Conservation (phyloP, 2,888 invertebrate species). For the Lasioglossum pauxillum region DNA sequence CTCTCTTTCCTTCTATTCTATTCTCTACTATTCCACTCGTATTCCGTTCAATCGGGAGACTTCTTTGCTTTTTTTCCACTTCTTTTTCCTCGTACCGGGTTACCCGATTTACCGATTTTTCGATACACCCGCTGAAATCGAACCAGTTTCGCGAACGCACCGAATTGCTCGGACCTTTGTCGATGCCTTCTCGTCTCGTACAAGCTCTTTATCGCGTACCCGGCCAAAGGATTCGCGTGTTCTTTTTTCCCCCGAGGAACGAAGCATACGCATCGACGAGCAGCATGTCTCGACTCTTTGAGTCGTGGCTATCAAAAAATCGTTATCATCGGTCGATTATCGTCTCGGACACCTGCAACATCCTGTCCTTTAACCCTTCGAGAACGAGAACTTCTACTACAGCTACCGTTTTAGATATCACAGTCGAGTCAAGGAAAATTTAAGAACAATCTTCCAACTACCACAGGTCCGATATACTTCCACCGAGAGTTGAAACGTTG, state of each 20-base stretch:
- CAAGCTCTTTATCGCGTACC: not conserved
- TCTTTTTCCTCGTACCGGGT: slow-evolving; percentile 10
- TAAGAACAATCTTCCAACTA: too few species aligned
- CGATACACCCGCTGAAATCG: slow-evolving; percentile 23
- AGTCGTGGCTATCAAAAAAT: not conserved
- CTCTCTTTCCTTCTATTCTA: not conserved
- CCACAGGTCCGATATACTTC: too few species aligned
- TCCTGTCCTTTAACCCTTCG: not conserved
- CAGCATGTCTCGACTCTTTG: not conserved
- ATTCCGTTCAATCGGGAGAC: slow-evolving; percentile 11
- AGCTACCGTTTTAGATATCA: too few species aligned
- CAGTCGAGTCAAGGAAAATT: too few species aligned
- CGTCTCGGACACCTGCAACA: not conserved
- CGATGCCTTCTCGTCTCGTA: not conserved
- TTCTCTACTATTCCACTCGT: not conserved
- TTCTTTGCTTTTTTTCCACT: not conserved
- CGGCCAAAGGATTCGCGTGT: not conserved
- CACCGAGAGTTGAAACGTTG: too few species aligned
- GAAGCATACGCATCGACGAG: slow-evolving; percentile 9
- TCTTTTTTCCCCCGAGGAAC: not conserved
- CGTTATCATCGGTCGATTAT: not conserved
- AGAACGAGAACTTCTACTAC: too few species aligned
- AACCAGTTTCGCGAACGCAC: slow-evolving; percentile 20
- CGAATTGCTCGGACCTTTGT: slow-evolving; percentile 15
- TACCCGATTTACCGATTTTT: slow-evolving; percentile 24